Evolutionary conservation across 2,888 invertebrate genomes (phyloP), one percentile per base, ranked within the genome.

Genomic region (Drosophila birchii): DNA sequence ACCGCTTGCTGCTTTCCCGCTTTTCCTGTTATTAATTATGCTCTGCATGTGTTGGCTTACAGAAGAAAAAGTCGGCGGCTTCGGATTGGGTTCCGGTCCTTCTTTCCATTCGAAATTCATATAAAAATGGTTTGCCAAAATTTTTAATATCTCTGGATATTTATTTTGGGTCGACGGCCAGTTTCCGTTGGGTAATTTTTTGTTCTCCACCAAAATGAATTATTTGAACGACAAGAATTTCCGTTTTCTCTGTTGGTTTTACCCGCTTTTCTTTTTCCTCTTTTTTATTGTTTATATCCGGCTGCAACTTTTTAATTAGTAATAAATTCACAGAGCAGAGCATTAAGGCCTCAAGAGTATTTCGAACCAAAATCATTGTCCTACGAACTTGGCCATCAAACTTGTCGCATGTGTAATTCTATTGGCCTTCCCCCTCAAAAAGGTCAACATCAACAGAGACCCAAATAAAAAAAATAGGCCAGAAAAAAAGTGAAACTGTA

Each of bases 21-120:
- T 12, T 58, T 36, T 44, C 51, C 51, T 2, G 75, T 83, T 82
- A 85, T 80, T 75, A 80, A 75, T 82, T 87, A 82, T 80, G 73
- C 75, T 53, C 63, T 55, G 44, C 44, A 66, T 55, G 71, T 60
- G 71, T 43, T 62, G 73, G 57, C 62, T 73, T 41, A 57, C 43
- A n/a, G 41, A 53, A 56, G 34, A 12, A 53, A 47, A 59, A 54
- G 45, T 45, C 53, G 26, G 38, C 32, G 23, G 16, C 26, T 23
- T 11, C 7, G 44, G 16, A 1, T 14, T 7, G 23, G 34, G 16
- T n/a, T 8, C 6, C 51, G 43, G 43, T 51, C 51, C 34, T 34
- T 14, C 16, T 34, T 34, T 16, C 16, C 51, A 11, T 20, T 9
- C 51, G 20, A 51, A 34, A 45, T 44, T 43, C 47, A 53, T 53